Evolutionary conservation across 2,888 invertebrate genomes (phyloP).

Genomic region (Chaitophorus viminalis): DNA sequence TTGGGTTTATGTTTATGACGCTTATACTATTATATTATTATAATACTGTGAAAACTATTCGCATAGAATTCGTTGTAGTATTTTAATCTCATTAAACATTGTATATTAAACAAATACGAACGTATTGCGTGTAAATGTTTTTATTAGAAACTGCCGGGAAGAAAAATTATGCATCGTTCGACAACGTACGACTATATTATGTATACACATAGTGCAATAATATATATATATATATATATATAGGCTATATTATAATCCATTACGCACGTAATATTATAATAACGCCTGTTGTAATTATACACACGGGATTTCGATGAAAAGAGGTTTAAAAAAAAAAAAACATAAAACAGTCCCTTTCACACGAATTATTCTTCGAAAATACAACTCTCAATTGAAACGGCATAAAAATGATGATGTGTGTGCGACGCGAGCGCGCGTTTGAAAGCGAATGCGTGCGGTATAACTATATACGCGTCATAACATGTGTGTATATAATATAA

Average conservation of each 20-base stretch:
- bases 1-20: no score
- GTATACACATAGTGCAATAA: no score
- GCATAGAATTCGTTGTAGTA: background rate
- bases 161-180: background rate
- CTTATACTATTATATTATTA: no score
- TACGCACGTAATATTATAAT: background rate
- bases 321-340: background rate
- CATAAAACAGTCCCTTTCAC: background rate
- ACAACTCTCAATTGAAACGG: background rate
- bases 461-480: background rate
- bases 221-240: no score
- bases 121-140: background rate
- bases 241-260: background rate
- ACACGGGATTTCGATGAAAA: background rate
- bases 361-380: slow-evolving; percentile 1
- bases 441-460: background rate
- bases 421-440: background rate
- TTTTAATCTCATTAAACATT: background rate
- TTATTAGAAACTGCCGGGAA: background rate
- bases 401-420: background rate
- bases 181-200: background rate
- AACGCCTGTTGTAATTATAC: background rate
- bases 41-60: background rate
- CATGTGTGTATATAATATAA: background rate
- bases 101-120: background rate